Evolutionary conservation across 2,113 vertebrate genomes (phyloP).

Genomic region (Sander vitreus): DNA sequence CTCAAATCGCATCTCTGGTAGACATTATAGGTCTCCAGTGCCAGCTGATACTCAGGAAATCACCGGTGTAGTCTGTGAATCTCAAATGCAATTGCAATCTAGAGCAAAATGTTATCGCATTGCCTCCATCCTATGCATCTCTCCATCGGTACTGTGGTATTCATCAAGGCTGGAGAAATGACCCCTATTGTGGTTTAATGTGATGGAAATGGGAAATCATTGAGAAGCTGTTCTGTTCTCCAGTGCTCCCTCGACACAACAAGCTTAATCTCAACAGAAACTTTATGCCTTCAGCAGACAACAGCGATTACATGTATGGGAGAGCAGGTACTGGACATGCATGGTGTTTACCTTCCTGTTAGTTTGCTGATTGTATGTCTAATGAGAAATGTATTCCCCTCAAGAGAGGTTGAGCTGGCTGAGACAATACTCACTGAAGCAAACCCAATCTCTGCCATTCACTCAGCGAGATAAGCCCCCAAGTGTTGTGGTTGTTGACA

Average conservation of each 20-base stretch:
- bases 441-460: conserved; percentile 36
- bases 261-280: conserved; percentile 22
- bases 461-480: conserved; percentile 43
- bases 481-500: conserved; percentile 41
- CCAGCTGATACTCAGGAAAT: conserved; percentile 31
- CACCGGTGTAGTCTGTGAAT: conserved; percentile 4
- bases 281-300: neutral
- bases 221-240: conserved; percentile 23
- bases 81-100: conserved; percentile 34
- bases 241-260: neutral
- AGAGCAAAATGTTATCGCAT: conserved; percentile 2
- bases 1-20: conserved; percentile 29
- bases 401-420: neutral
- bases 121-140: conserved; percentile 14
- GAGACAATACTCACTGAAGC: conserved; percentile 29
- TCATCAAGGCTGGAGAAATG: conserved; percentile 39
- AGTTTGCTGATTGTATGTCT: conserved; percentile 40
- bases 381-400: conserved; percentile 43
- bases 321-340: conserved; percentile 23
- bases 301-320: neutral
- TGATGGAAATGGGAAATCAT: conserved; percentile 44
- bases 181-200: conserved; percentile 37
- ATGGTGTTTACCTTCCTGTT: conserved; percentile 3
- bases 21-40: conserved; percentile 16
- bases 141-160: neutral